phyloP scores from a whole-genome alignment of 2,888 invertebrate genomes.

The Drosophila austrosaltans region DNA sequence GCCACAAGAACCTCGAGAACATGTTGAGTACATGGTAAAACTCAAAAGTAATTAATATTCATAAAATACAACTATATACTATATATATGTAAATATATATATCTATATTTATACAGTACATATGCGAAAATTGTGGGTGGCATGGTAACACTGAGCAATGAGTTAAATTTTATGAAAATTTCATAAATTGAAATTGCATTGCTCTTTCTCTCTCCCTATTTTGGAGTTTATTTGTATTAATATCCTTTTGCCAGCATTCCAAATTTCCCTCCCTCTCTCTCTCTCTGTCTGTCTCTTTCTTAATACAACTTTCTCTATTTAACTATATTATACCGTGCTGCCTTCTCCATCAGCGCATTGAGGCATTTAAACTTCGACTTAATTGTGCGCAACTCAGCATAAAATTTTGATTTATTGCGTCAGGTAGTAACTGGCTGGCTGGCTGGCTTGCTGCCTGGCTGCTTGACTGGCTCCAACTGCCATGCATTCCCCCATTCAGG shows the following conservation, averaged over 20 bases:
- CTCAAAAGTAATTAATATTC: slow-evolving; percentile 70
- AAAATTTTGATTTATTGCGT: slow-evolving; percentile 81
- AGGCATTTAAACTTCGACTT: slow-evolving; percentile 73
- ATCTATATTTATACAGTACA: not conserved
- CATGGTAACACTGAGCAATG: slow-evolving; percentile 31
- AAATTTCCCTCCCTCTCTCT: not conserved
- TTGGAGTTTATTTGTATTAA: not conserved
- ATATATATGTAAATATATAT: too few species aligned
- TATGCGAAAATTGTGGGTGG: not conserved
- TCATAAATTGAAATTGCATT: slow-evolving; percentile 5
- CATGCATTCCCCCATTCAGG: slow-evolving; percentile 35
- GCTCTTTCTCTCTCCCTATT: not conserved
- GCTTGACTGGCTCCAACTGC: slow-evolving; percentile 24
- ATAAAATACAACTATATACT: slow-evolving; percentile 45
- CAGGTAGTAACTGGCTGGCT: slow-evolving; percentile 52
- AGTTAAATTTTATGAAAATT: slow-evolving; percentile 17
- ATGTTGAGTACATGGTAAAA: slow-evolving; percentile 29
- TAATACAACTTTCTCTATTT: not conserved
- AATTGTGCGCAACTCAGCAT: slow-evolving; percentile 81
- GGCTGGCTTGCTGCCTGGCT: slow-evolving; percentile 5
- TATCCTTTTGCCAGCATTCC: not conserved
- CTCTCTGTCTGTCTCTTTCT: not conserved
- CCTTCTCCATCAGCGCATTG: slow-evolving; percentile 35
- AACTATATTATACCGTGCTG: not conserved
- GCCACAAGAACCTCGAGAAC: slow-evolving; percentile 34